A percentile compares a stretch with the other conserved stretches of the same genome.
phyloP scores from a whole-genome alignment of 1,140 invertebrate genomes.

The Odontomachus brunneus region DNA sequence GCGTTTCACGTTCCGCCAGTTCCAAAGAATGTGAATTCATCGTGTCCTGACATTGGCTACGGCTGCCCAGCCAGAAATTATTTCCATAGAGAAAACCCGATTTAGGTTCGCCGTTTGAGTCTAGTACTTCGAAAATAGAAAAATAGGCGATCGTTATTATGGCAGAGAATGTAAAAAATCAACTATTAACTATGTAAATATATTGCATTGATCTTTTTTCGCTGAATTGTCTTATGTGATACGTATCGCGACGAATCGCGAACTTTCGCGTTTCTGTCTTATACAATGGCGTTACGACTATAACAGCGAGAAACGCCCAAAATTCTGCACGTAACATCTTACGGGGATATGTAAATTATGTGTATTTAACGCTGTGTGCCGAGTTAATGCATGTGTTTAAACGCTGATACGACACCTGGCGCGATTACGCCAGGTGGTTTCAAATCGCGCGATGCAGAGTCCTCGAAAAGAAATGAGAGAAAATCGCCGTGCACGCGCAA shows the following conservation, averaged over 20 bases:
- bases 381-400: background rate
- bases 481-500: constrained; percentile 38
- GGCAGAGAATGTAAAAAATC: too few species aligned
- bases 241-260: too few species aligned
- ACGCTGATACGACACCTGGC: background rate
- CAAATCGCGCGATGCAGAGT: background rate
- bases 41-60: constrained; percentile 80
- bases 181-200: too few species aligned
- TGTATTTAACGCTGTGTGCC: constrained; percentile 1
- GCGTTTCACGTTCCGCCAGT: constrained; percentile 60
- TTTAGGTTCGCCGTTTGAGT: constrained; percentile 83
- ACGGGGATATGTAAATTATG: background rate
- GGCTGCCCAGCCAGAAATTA: constrained; percentile 85
- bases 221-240: too few species aligned
- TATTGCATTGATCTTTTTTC: too few species aligned
- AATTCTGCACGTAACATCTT: background rate
- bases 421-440: background rate
- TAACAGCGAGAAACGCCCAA: background rate
- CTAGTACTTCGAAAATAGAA: constrained; percentile 81
- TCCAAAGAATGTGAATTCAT: constrained; percentile 71
- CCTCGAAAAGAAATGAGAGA: constrained; percentile 48
- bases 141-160: background rate
- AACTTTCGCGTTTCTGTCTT: too few species aligned
- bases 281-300: background rate
- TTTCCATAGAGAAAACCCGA: constrained; percentile 84